Evolutionary conservation across 2,888 invertebrate genomes (phyloP).

Genomic region (Archips xylosteana): DNA sequence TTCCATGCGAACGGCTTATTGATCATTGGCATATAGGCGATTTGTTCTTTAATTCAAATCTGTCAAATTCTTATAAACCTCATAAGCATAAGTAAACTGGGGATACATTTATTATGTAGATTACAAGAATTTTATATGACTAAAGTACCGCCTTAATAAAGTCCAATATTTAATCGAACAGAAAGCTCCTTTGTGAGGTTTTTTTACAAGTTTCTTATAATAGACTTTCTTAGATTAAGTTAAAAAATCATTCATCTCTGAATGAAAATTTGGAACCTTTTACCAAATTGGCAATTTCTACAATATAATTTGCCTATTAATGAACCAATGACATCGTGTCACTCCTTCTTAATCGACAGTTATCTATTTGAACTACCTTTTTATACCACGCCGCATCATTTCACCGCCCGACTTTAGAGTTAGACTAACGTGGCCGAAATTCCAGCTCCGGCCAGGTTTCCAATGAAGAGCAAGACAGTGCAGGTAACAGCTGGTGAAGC

Average conservation of each 20-base stretch:
- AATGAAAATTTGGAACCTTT: not conserved
- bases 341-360: not conserved
- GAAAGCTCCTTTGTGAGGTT: not conserved
- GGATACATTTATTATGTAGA: not conserved
- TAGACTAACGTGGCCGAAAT: constrained; percentile 26
- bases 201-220: not conserved
- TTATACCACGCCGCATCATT: not conserved
- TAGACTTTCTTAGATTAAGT: not conserved
- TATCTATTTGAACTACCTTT: not conserved
- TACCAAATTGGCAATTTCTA: no score
- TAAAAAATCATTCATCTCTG: not conserved
- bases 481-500: constrained; percentile 93
- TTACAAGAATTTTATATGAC: not conserved
- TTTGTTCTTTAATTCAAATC: constrained; percentile 4
- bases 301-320: not conserved
- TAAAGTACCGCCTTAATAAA: not conserved
- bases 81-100: not conserved
- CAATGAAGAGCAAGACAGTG: constrained; percentile 92
- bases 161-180: not conserved
- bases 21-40: constrained; percentile 2
- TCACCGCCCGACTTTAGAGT: not conserved
- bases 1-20: constrained; percentile 9
- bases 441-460: constrained; percentile 93
- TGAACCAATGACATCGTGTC: not conserved
- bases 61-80: constrained; percentile 5